Base-by-base conservation (phyloP, 2,888 invertebrate species). In the Papilio gigon region DNA sequence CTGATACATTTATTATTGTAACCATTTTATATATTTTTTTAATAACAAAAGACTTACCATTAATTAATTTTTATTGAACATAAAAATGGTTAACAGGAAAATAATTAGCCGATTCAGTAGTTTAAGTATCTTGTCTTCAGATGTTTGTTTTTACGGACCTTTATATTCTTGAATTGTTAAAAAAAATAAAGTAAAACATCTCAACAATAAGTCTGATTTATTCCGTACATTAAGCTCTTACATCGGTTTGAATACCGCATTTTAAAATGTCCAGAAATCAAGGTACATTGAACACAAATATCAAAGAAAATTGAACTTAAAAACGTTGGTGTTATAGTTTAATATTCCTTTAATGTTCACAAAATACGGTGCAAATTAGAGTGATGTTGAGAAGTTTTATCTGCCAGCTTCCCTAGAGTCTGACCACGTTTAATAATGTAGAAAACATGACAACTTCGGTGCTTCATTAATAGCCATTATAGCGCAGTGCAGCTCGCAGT, bases 391-490 rank as follows among this genome's bases (percentile, higher is more conserved):
- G 25, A 65, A 65, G 42, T 70, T 70, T 70, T 65, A 65, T 66
- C 56, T 65, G 44, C 50, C 65, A 56, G 69, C 60, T 62, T 69
- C 69, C 69, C 69, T 56, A 44, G 69, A 65, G 69, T 70, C 65
- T 70, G 69, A 70, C 69, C 69, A 70, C 56, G 68, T 50, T 66
- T 63, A 63, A 68, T 68, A 68, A 71, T 72, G 70, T 69, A 68
- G 61, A 65, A 71, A 69, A 69, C 69, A 71, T 68, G 69, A 70
- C 67, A 72, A 73, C 73, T 73, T 78, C 76, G 76, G 61, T 76
- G 75, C 76, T 76, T 73, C 74, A 67, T 65, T 63, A 72, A 71
- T 74, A 74, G 72, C 73, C 72, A 71, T 73, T 73, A 74, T 72
- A 71, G 65, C 71, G 70, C 63, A 73, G 70, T 74, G 70, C 66